Percentiles rank a stretch among this genome's conserved stretches.
Conservation (phyloP, 2,113 vertebrate genomes). For the Chelonoidis abingdonii region DNA sequence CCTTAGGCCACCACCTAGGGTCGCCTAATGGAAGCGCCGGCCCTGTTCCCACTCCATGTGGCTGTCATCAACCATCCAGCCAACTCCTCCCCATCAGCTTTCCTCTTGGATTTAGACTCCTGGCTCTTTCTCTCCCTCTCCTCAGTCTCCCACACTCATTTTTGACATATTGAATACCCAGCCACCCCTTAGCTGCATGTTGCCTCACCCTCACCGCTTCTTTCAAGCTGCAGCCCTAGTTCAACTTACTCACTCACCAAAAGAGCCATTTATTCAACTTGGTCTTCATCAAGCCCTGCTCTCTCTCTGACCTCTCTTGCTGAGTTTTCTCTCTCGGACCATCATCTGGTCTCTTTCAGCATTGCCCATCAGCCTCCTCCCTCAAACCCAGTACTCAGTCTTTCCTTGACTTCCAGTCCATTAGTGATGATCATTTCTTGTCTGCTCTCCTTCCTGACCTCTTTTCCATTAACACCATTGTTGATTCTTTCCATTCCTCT, state of each 20-base stretch:
- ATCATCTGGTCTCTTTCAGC: neutral
- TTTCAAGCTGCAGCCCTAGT: neutral
- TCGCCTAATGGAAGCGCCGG: too few species aligned
- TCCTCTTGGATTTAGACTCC: neutral
- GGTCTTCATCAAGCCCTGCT: neutral
- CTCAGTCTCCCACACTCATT: neutral
- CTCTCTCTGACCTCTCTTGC: neutral
- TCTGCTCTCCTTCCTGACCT: neutral
- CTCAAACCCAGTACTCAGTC: neutral
- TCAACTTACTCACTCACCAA: neutral
- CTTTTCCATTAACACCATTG: neutral
- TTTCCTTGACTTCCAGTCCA: neutral
- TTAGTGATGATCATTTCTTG: neutral
- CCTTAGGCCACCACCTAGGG: too few species aligned
- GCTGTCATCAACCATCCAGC: too few species aligned
- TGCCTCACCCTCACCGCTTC: neutral
- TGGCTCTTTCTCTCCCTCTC: neutral
- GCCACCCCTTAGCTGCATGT: neutral
- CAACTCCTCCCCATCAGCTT: too few species aligned
- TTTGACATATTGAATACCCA: neutral
- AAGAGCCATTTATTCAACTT: neutral
- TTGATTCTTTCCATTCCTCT: neutral
- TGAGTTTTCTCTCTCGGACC: neutral
- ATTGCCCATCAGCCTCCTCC: neutral
- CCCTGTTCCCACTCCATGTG: neutral